phyloP scores from a whole-genome alignment of 1,140 invertebrate species.

The Pogonomyrmex barbatus region DNA sequence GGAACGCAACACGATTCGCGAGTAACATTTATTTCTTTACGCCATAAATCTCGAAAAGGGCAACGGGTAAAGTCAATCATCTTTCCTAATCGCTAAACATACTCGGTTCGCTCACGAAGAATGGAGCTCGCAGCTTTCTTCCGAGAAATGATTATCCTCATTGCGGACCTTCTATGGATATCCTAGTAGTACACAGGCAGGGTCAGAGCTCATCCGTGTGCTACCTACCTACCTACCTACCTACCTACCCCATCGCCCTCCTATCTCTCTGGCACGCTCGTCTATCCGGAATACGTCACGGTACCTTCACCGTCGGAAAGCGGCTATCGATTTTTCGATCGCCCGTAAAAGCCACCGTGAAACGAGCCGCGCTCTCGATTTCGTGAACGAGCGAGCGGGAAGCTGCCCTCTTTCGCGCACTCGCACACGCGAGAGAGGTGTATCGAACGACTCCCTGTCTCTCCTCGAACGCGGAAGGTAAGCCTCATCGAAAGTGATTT shows the following conservation, averaged over 20 bases:
- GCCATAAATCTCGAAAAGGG: slow-evolving; percentile 14
- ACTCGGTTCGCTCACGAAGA: slow-evolving; percentile 33
- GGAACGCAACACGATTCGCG: background rate
- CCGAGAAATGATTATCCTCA: slow-evolving; percentile 56
- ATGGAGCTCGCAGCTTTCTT: slow-evolving; percentile 39
- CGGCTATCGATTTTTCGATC: slow-evolving; percentile 64
- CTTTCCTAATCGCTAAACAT: slow-evolving; percentile 25
- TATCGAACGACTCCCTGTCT: slow-evolving; percentile 45
- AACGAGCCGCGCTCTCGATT: slow-evolving; percentile 55
- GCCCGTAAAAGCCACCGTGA: slow-evolving; percentile 23
- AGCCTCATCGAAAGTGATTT: slow-evolving; percentile 64
- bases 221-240: too few relatives aligned
- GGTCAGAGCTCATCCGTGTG: slow-evolving; percentile 67
- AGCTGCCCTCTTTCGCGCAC: slow-evolving; percentile 23
- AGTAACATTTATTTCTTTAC: slow-evolving; percentile 39
- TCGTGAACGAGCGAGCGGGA: slow-evolving; percentile 40
- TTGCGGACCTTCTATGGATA: slow-evolving; percentile 50
- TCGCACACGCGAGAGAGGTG: slow-evolving; percentile 30
- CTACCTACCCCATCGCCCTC: slow-evolving; percentile 18
- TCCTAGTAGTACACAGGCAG: slow-evolving; percentile 51
- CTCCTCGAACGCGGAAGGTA: slow-evolving; percentile 59
- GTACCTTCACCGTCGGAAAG: slow-evolving; percentile 63
- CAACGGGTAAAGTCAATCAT: slow-evolving; percentile 34
- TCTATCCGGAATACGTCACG: slow-evolving; percentile 68
- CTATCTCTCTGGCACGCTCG: slow-evolving; percentile 12